A percentile compares a stretch with the other conserved stretches of the same genome.
These are phyloP conservation scores for Xanthia togata DNA, from an alignment of 2,888 invertebrate genomes.

Conservation along the genomic window DNA sequence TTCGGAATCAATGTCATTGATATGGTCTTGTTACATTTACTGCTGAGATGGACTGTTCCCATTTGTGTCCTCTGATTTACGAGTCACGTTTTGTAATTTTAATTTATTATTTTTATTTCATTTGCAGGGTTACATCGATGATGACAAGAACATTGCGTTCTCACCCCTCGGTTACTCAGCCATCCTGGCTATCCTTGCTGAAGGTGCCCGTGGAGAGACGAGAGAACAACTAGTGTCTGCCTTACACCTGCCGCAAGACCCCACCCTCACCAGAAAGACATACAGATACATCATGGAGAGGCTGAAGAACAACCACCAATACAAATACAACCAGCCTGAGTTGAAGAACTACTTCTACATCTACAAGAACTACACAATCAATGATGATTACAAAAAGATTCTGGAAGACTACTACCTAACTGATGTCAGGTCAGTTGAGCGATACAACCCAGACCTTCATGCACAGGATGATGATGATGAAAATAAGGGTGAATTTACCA, in stretches of 20 bases:
- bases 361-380: conserved; percentile 92
- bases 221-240: conserved; percentile 90
- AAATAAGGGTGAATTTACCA: conserved; percentile 74
- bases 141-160: conserved; percentile 91
- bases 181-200: conserved; percentile 91
- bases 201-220: conserved; percentile 91
- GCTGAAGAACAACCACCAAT: conserved; percentile 86
- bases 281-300: conserved; percentile 88
- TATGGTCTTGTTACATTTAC: neutral
- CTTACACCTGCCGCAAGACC: conserved; percentile 90
- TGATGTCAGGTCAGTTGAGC: conserved; percentile 91
- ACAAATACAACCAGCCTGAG: conserved; percentile 90
- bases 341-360: conserved; percentile 93
- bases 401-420: conserved; percentile 91
- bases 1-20: neutral
- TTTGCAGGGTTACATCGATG: conserved; percentile 89
- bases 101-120: neutral
- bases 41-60: no score
- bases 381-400: conserved; percentile 90
- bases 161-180: conserved; percentile 92
- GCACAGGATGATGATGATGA: conserved; percentile 73
- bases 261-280: conserved; percentile 83
- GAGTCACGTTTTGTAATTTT: neutral
- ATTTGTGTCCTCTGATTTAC: neutral
- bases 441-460: conserved; percentile 77